Evolutionary conservation across 2,113 vertebrate species (phyloP), one percentile per base, ranked within the genome.

Genomic region (Lepus europaeus): DNA sequence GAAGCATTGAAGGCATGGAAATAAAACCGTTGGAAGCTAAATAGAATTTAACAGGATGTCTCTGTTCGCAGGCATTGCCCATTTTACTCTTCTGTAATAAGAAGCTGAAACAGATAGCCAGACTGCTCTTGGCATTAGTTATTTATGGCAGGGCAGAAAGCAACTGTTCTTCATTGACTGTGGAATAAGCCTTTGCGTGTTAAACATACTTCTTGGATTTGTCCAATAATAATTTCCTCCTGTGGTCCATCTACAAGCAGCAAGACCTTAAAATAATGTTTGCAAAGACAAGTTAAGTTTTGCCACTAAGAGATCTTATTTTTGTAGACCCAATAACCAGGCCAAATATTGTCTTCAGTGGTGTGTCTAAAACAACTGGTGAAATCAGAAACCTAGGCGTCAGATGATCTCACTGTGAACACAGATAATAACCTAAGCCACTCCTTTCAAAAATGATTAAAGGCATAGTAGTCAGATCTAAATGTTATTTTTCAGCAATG

Each of bases 61-160:
- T 95, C 80, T 81, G 49, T 96, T 95, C 78, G 80, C 68, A 95
- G 90, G 83, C 85, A 66, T 78, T 90, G 73, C 77, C 23, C 49
- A 29, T 73, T 88, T 94, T 79, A 76, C 73, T 90, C 33, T 88
- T 74, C 33, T 95, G 96, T 95, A 97, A 95, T 89, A 90, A 93
- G 95, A 97, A 96, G 53, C 95, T 51, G 96, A 96, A 96, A 97
- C 61, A 90, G 96, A 97, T 97, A 97, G 95, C 94, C 87, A 89
- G 61, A 53, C 93, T 87, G 79, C 77, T 94, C 90, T 86, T 96
- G 92, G 61, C 95, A 97, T 97, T 97, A 95, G 93, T 97, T 97
- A 97, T 97, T 97, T 96, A 97, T 97, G 93, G 95, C 93, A 95
- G 51, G 78, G 77, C 88, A 95, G 94, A 97, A 97, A 96, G 90